Evolutionary conservation across 2,113 vertebrate species (phyloP).

Genomic region (Oxyruncus cristatus): DNA sequence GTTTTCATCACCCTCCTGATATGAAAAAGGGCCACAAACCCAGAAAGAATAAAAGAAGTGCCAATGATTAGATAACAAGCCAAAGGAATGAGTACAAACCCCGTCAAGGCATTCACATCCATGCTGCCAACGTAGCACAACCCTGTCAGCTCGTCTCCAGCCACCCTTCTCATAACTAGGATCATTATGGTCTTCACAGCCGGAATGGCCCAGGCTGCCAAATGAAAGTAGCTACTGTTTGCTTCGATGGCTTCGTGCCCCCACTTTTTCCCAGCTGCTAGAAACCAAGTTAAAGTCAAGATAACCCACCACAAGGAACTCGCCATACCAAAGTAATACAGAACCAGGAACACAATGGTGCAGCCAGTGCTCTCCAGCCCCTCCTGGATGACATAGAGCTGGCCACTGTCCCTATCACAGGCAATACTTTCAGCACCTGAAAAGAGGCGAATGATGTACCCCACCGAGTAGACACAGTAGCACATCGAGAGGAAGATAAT

Average conservation of each 20-base stretch:
- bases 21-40: constrained; percentile 96
- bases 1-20: constrained; percentile 97
- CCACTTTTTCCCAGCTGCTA: constrained; percentile 97
- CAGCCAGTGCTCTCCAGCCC: constrained; percentile 97
- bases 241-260: constrained; percentile 97
- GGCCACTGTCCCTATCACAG: constrained; percentile 91
- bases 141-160: constrained; percentile 93
- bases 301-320: constrained; percentile 98
- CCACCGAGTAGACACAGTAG: constrained; percentile 95
- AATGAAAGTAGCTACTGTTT: constrained; percentile 97
- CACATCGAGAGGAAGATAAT: constrained; percentile 99
- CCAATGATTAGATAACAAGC: constrained; percentile 92
- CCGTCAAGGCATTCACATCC: constrained; percentile 91
- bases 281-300: constrained; percentile 93
- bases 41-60: constrained; percentile 93
- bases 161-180: constrained; percentile 93
- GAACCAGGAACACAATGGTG: constrained; percentile 94
- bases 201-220: constrained; percentile 94
- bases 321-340: constrained; percentile 98
- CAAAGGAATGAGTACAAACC: constrained; percentile 92
- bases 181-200: constrained; percentile 96
- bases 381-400: constrained; percentile 96
- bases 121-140: constrained; percentile 96
- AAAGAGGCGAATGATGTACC: constrained; percentile 93
- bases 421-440: constrained; percentile 92